These are phyloP conservation scores for Acleris literana DNA, from an alignment of 2,888 invertebrate genomes.

Conservation along the genomic window DNA sequence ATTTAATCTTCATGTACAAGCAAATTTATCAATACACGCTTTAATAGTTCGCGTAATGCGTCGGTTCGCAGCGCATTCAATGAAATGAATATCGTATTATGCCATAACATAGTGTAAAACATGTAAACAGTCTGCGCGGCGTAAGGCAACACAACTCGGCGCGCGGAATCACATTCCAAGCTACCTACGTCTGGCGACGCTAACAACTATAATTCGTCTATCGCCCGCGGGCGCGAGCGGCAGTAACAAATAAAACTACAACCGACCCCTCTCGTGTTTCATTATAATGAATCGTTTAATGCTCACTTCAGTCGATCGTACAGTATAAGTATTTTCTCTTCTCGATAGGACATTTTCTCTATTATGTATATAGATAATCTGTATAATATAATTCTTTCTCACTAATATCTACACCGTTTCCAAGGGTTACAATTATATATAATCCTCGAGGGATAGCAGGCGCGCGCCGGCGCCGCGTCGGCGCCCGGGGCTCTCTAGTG, in stretches of 20 bases:
- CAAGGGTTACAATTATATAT: conserved; percentile 77
- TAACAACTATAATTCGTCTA: conserved; percentile 61
- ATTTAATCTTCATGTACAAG: conserved; percentile 91
- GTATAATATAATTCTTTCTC: conserved; percentile 82
- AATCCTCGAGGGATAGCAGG: conserved; percentile 60
- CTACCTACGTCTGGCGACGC: conserved; percentile 58
- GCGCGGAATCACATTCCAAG: conserved; percentile 79
- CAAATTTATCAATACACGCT: conserved; percentile 86
- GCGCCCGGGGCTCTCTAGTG: conserved; percentile 64
- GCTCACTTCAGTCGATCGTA: conserved; percentile 78
- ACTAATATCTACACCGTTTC: conserved; percentile 83
- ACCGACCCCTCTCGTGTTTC: conserved; percentile 68
- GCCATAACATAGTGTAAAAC: conserved; percentile 82
- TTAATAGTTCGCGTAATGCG: conserved; percentile 57
- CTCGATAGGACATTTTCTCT: conserved; percentile 80
- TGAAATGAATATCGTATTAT: conserved; percentile 79
- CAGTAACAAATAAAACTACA: conserved; percentile 71
- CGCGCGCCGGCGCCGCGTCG: conserved; percentile 40
- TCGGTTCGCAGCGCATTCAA: conserved; percentile 64
- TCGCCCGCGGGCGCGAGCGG: conserved; percentile 53
- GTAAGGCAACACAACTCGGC: conserved; percentile 66
- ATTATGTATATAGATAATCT: conserved; percentile 83
- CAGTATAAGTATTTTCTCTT: conserved; percentile 73
- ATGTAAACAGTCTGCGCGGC: conserved; percentile 65
- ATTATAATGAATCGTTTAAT: conserved; percentile 72